Percentiles rank a stretch among this genome's conserved stretches.
These are phyloP conservation scores for Paracentrotus lividus DNA, from an alignment of 53 echinoderm and acorn worm species.

Conservation along the genomic window DNA sequence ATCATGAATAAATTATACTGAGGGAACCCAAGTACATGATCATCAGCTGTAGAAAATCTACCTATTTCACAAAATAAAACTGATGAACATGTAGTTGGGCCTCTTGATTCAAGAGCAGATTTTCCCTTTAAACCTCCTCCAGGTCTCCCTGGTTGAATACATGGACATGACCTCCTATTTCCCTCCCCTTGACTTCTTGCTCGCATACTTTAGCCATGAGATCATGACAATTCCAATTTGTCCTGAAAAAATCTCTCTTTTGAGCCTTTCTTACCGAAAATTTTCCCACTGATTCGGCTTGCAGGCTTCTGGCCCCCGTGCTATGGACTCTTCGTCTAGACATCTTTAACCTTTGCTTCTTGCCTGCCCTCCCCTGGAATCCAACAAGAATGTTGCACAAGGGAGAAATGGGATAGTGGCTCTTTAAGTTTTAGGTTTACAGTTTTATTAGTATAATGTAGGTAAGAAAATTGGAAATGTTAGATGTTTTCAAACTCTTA, in stretches of 20 bases:
- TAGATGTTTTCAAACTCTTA: no score
- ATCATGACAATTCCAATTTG: slow-evolving; percentile 51
- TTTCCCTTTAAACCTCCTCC: background rate
- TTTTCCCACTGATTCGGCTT: slow-evolving; percentile 35
- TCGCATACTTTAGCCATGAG: slow-evolving; percentile 47
- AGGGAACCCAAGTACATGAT: no score
- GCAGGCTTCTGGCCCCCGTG: slow-evolving; percentile 6
- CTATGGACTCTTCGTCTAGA: slow-evolving; percentile 25
- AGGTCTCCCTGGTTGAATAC: background rate
- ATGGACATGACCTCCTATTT: slow-evolving; percentile 13
- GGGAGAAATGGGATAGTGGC: background rate
- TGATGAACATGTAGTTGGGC: background rate
- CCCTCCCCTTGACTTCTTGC: slow-evolving; percentile 40
- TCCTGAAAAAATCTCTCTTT: slow-evolving; percentile 37
- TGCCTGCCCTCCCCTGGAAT: background rate
- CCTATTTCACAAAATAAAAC: no score
- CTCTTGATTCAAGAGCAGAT: background rate
- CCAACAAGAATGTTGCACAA: slow-evolving; percentile 8
- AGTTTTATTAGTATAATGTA: background rate
- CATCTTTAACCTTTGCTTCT: slow-evolving; percentile 31
- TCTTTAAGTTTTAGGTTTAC: background rate
- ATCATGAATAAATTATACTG: no score
- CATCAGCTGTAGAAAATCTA: no score
- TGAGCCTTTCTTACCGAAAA: background rate
- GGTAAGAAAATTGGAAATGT: no score